A percentile compares a stretch with the other conserved stretches of the same genome.
These are phyloP conservation scores for Germaria angustata DNA, from an alignment of 2,888 invertebrate genomes.

Conservation along the genomic window DNA sequence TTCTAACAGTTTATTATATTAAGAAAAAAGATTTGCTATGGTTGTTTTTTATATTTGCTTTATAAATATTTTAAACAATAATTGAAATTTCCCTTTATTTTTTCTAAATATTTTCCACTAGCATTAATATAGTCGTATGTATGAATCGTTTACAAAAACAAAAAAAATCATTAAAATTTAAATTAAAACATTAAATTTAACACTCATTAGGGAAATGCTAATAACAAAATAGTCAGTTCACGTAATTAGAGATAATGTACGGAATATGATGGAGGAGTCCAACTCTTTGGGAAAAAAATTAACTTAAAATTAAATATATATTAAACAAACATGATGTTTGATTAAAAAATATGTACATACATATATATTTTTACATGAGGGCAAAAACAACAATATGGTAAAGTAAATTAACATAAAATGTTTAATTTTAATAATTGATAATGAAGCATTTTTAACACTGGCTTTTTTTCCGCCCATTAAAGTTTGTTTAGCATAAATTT, in stretches of 20 bases:
- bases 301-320: slow-evolving; percentile 31
- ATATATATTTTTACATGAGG: neutral
- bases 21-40: too few species aligned
- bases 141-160: neutral
- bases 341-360: neutral
- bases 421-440: slow-evolving; percentile 59
- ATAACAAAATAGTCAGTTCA: neutral
- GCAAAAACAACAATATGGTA: slow-evolving; percentile 15
- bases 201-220: slow-evolving; percentile 48
- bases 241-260: slow-evolving; percentile 31
- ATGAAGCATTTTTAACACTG: neutral
- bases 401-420: slow-evolving; percentile 47
- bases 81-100: slow-evolving; percentile 10
- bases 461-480: neutral
- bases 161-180: slow-evolving; percentile 9
- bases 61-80: too few species aligned
- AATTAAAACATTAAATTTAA: slow-evolving; percentile 32
- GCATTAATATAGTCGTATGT: neutral
- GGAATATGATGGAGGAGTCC: neutral
- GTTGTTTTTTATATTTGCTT: too few species aligned
- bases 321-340: slow-evolving; percentile 25
- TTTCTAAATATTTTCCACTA: neutral
- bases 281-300: neutral
- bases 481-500: neutral
- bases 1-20: too few species aligned